Percentiles rank a stretch among this genome's conserved stretches.
Evolutionary conservation across 2,113 vertebrate genomes (phyloP).

Genomic region (Leptobrachium ailaonicum): DNA sequence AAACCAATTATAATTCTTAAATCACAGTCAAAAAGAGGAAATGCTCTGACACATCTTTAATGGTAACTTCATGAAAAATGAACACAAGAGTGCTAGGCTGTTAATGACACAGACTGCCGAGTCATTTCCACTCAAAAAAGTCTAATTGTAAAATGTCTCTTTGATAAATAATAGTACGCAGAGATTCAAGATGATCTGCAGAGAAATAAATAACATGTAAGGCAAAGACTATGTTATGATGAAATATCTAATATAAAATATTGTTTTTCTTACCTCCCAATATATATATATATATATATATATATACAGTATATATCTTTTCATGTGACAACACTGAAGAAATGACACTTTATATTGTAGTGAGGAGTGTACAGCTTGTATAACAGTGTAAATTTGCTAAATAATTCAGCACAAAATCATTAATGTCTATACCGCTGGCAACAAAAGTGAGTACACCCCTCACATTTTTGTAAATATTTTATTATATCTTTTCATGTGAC

Average conservation of each 20-base stretch:
- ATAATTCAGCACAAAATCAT: no score
- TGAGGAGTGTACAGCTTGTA: no score
- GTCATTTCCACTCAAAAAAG: slow-evolving; percentile 46
- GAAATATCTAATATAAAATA: slow-evolving; percentile 58
- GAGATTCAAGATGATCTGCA: slow-evolving; percentile 52
- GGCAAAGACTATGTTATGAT: slow-evolving; percentile 57
- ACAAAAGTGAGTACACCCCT: no score
- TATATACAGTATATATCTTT: no score
- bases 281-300: no score
- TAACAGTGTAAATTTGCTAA: no score
- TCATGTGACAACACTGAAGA: no score
- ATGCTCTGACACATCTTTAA: background rate
- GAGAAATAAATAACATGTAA: slow-evolving; percentile 55
- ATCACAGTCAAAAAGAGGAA: slow-evolving; percentile 44
- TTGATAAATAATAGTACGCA: slow-evolving; percentile 52
- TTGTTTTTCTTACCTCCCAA: slow-evolving; percentile 26
- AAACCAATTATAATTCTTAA: slow-evolving; percentile 45
- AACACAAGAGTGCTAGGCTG: slow-evolving; percentile 47
- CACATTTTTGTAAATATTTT: no score
- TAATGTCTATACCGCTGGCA: no score
- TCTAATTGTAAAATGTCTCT: slow-evolving; percentile 46
- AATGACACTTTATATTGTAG: no score
- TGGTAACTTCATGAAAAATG: slow-evolving; percentile 22
- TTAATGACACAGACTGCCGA: slow-evolving; percentile 30
- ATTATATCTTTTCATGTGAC: no score